These are phyloP conservation scores for Orchesellides sinensis DNA, from an alignment of 2,888 invertebrate species.

Conservation along the genomic window DNA sequence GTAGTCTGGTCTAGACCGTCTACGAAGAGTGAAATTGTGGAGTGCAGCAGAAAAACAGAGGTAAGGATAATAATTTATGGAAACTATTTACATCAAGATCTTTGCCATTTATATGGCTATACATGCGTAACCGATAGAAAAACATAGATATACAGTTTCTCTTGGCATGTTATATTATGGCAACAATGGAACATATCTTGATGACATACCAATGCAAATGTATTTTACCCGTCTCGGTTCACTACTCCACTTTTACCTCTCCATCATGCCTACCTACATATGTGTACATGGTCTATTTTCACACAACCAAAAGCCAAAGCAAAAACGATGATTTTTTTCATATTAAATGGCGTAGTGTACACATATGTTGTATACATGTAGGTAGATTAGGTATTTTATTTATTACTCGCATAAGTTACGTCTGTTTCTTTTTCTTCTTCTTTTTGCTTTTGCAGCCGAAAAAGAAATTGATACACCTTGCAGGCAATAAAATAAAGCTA, in stretches of 20 bases:
- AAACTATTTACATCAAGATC: conserved; percentile 62
- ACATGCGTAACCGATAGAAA: conserved; percentile 56
- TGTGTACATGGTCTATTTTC: too few relatives aligned
- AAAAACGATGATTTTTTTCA: neutral
- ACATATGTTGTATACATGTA: conserved; percentile 46
- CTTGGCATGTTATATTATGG: conserved; percentile 22
- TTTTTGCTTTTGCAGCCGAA: conserved; percentile 20
- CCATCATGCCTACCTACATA: conserved; percentile 27
- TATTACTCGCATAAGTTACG: conserved; percentile 41
- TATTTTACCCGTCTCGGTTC: conserved; percentile 38
- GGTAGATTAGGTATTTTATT: conserved; percentile 61
- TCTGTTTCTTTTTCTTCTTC: neutral
- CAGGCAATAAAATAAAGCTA: conserved; percentile 55
- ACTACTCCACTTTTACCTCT: conserved; percentile 34
- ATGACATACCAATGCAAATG: conserved; percentile 49
- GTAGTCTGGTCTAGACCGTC: neutral
- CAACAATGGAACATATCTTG: conserved; percentile 21
- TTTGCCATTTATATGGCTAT: conserved; percentile 58
- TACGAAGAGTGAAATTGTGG: neutral
- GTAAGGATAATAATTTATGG: conserved; percentile 49
- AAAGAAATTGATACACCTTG: conserved; percentile 54
- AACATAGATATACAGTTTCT: conserved; percentile 47
- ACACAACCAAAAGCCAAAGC: conserved; percentile 35
- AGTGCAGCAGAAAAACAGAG: conserved; percentile 51
- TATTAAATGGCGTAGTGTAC: neutral